Conservation (phyloP, 2,113 vertebrate species). For the Crotalus horridus region DNA sequence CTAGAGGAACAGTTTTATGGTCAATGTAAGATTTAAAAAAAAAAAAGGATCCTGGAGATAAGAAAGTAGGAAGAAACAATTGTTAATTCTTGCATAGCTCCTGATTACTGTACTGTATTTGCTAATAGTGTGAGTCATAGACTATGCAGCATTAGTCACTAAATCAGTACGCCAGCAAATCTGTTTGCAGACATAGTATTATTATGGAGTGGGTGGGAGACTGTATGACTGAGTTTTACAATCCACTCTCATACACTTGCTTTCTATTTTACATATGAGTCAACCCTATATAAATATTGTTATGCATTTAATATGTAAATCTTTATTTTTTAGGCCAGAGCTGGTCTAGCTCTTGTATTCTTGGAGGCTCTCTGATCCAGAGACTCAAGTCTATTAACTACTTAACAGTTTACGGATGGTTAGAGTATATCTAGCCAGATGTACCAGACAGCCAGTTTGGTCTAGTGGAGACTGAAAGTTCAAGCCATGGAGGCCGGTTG, state of each 20-base stretch:
- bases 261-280: neutral
- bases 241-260: neutral
- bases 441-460: neutral
- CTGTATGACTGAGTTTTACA: neutral
- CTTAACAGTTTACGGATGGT: neutral
- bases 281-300: neutral
- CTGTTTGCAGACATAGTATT: neutral
- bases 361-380: neutral
- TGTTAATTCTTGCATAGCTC: neutral
- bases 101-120: neutral
- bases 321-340: neutral
- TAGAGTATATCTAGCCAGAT: neutral
- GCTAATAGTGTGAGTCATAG: slow-evolving; percentile 9
- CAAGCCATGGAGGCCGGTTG: neutral
- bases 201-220: neutral
- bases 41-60: neutral
- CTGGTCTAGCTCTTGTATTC: neutral
- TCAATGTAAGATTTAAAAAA: neutral
- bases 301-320: neutral
- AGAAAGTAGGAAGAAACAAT: neutral
- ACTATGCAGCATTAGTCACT: neutral
- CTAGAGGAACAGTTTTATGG: neutral
- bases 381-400: neutral
- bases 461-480: neutral
- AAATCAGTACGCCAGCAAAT: slow-evolving; percentile 6